Conservation (phyloP, 2,888 invertebrate species). For the Chirona hameri region DNA sequence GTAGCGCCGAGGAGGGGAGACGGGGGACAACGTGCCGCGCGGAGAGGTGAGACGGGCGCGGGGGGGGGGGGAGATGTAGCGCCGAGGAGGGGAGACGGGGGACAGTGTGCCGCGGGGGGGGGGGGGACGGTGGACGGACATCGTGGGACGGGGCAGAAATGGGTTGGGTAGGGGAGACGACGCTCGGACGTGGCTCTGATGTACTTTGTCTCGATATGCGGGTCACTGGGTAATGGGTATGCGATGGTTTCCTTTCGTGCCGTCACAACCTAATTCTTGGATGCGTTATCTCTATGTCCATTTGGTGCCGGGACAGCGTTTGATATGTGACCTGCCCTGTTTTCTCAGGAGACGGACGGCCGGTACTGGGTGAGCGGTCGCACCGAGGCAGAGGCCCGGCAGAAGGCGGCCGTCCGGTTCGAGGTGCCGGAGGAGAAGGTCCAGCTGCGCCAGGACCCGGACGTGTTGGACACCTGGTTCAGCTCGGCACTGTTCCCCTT, state of each 20-base stretch:
- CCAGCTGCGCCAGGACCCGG: slow-evolving; percentile 73
- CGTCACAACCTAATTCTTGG: too few species aligned
- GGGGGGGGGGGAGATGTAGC: slow-evolving; percentile 44
- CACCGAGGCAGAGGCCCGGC: slow-evolving; percentile 67
- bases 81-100: too few species aligned
- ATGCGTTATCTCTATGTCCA: too few species aligned
- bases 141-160: too few species aligned
- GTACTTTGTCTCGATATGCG: too few species aligned
- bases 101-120: slow-evolving; percentile 45
- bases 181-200: too few species aligned
- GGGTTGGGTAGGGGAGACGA: too few species aligned
- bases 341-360: slow-evolving; percentile 45
- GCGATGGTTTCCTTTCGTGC: too few species aligned
- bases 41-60: slow-evolving; percentile 46
- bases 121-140: too few species aligned
- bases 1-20: too few species aligned
- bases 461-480: slow-evolving; percentile 99
- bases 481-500: slow-evolving; percentile 95
- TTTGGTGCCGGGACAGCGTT: too few species aligned
- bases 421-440: slow-evolving; percentile 52
- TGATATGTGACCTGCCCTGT: slow-evolving; percentile 34
- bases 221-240: too few species aligned
- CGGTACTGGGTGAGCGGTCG: slow-evolving; percentile 61
- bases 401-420: slow-evolving; percentile 73
- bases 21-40: slow-evolving; percentile 42